Conservation (phyloP, 1,140 invertebrate species). For the Drosophila jambulina region DNA sequence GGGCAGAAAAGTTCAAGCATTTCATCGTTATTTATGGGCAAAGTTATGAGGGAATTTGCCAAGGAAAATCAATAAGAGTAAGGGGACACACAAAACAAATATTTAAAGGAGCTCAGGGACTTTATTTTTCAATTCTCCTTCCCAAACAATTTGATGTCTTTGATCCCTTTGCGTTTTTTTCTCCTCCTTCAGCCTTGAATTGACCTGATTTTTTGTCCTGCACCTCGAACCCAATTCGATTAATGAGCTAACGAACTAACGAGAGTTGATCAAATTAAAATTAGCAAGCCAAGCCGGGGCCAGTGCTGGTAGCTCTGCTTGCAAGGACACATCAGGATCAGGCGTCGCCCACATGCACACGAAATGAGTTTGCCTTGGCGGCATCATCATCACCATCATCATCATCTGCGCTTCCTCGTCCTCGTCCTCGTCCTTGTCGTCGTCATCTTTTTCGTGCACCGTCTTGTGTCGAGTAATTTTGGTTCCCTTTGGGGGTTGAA, state of each 20-base stretch:
- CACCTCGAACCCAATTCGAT: constrained; percentile 23
- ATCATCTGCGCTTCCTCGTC: background rate
- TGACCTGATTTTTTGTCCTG: constrained; percentile 6
- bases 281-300: constrained; percentile 13
- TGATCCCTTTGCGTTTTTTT: background rate
- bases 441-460: constrained; percentile 50
- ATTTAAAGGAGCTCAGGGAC: background rate
- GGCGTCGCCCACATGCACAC: constrained; percentile 36
- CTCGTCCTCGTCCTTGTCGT: constrained; percentile 24
- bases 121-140: too few species aligned
- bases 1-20: background rate
- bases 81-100: background rate
- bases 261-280: constrained; percentile 50
- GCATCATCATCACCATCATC: constrained; percentile 30
- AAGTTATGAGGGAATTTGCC: background rate
- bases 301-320: background rate
- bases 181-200: background rate
- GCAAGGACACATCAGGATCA: constrained; percentile 30
- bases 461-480: constrained; percentile 39
- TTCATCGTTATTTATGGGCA: background rate
- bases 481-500: constrained; percentile 24
- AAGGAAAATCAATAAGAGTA: background rate
- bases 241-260: constrained; percentile 46
- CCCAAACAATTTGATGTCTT: background rate
- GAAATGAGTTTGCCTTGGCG: constrained; percentile 48